Base-by-base conservation (phyloP, 1,140 invertebrate species). In the Papilio helenus region DNA sequence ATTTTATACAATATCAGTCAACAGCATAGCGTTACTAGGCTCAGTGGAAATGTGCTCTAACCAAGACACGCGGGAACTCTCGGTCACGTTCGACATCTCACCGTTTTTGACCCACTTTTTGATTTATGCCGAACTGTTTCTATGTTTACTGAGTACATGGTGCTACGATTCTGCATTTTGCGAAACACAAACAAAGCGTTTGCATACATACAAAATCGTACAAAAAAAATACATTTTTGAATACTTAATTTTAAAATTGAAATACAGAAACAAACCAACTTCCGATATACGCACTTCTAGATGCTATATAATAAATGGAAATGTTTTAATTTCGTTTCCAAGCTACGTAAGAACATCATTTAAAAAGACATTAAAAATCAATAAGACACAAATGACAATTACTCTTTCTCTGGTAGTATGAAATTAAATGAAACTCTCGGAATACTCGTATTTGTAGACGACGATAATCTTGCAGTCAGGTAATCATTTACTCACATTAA, bases 1-100 rank as follows among this genome's bases (percentile, higher is more conserved):
- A 12, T 16, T 51, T 18, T 14, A 16, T 18, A 51, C n/a, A n/a
- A n/a, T n/a, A n/a, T n/a, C n/a, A n/a, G n/a, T n/a, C n/a, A n/a
- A n/a, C 46, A 49, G 18, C 18, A 10, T 49, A 18, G 46, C 16
- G 73, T 39, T 29, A 23, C 49, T 51, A 58, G n/a, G 61, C 74
- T 72, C 20, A 55, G 34, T 65, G 34, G 58, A 46, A 29, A 76
- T 58, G 46, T 1, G 0, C 51, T n/a, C 51, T 55, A 55, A 55
- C 55, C 51, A 39, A 76, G 74, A 58, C 16, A 76, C n/a, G 29
- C 20, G 23, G 74, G 51, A 77, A 65, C 55, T 61, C 76, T 61
- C 55, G 76, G 34, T 77, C 76, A 77, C 76, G 76, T 58, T 58
- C 26, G 74, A 76, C 51, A 58, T 77, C 58, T 77, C 34, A 34